These are phyloP conservation scores for Ormyrus thymus DNA, from an alignment of 2,888 invertebrate genomes.

Conservation along the genomic window DNA sequence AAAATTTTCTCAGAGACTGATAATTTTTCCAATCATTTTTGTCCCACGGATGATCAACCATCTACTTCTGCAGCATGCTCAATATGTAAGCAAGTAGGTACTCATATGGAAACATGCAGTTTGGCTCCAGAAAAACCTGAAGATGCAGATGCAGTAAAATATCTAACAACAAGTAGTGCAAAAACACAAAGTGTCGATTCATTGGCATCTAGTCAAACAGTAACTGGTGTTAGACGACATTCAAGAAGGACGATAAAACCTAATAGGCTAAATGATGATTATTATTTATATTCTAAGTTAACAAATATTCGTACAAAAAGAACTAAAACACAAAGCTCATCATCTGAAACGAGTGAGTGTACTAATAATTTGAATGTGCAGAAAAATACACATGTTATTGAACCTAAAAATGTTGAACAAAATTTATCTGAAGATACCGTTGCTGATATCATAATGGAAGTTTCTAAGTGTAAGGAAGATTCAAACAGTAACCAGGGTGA, in stretches of 20 bases:
- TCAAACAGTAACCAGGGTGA: slow-evolving; percentile 38
- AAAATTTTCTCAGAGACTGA: slow-evolving; percentile 86
- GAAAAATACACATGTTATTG: slow-evolving; percentile 40
- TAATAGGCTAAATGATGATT: slow-evolving; percentile 64
- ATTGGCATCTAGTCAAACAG: slow-evolving; percentile 22
- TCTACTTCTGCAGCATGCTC: slow-evolving; percentile 65
- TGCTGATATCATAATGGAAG: slow-evolving; percentile 70
- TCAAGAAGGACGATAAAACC: slow-evolving; percentile 63
- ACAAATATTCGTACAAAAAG: slow-evolving; percentile 52
- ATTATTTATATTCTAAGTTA: slow-evolving; percentile 55
- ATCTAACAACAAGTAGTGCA: slow-evolving; percentile 1
- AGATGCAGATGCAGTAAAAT: background rate
- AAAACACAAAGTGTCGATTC: slow-evolving; percentile 23
- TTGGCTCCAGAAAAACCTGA: slow-evolving; percentile 59
- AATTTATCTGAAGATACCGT: slow-evolving; percentile 63
- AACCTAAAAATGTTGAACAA: slow-evolving; percentile 9
- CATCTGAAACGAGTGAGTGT: slow-evolving; percentile 41
- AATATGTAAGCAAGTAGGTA: slow-evolving; percentile 67
- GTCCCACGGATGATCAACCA: slow-evolving; percentile 69
- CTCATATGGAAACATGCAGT: slow-evolving; percentile 67
- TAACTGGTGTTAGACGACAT: slow-evolving; percentile 39
- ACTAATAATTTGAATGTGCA: slow-evolving; percentile 53
- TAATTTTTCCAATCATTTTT: slow-evolving; percentile 86
- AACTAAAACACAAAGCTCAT: slow-evolving; percentile 34
- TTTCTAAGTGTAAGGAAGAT: slow-evolving; percentile 65